A percentile compares a stretch with the other conserved stretches of the same genome.
Evolutionary conservation across 1,140 invertebrate species (phyloP).

Genomic region (Sitophilus oryzae): DNA sequence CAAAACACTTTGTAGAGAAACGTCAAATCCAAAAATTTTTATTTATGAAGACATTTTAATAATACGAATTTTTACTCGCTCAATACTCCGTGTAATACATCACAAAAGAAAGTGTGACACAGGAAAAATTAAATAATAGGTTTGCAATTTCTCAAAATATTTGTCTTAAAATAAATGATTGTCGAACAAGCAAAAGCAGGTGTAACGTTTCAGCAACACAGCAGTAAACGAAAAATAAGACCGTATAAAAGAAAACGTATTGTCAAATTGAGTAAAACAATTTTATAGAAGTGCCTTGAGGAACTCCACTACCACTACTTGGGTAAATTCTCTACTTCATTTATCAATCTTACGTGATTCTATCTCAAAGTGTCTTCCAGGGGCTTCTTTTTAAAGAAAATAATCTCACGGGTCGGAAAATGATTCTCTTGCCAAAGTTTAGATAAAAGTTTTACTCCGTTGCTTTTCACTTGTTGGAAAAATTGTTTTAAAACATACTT

Average conservation of each 20-base stretch:
- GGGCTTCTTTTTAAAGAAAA: slow-evolving; percentile 6
- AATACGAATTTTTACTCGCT: no score
- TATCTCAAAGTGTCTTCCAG: slow-evolving; percentile 3
- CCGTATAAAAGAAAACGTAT: not conserved
- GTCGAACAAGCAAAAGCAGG: no score
- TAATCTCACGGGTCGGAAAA: slow-evolving; percentile 4
- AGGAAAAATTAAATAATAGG: no score
- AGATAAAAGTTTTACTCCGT: slow-evolving; percentile 7
- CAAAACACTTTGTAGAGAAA: no score
- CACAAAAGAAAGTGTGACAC: no score
- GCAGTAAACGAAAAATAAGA: not conserved
- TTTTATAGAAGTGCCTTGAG: slow-evolving; percentile 2
- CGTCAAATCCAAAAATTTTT: no score
- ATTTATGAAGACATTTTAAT: no score
- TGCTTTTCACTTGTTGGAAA: slow-evolving; percentile 5
- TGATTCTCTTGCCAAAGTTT: slow-evolving; percentile 6
- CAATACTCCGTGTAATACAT: no score
- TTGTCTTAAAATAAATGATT: no score
- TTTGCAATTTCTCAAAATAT: no score
- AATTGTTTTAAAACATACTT: slow-evolving; percentile 6
- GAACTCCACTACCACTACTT: slow-evolving; percentile 1
- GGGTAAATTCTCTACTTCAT: slow-evolving; percentile 5
- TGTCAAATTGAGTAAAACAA: not conserved
- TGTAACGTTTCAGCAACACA: no score
- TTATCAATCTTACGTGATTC: slow-evolving; percentile 7